Evolutionary conservation across 2,113 vertebrate species (phyloP).

Genomic region (Steatornis caripensis): DNA sequence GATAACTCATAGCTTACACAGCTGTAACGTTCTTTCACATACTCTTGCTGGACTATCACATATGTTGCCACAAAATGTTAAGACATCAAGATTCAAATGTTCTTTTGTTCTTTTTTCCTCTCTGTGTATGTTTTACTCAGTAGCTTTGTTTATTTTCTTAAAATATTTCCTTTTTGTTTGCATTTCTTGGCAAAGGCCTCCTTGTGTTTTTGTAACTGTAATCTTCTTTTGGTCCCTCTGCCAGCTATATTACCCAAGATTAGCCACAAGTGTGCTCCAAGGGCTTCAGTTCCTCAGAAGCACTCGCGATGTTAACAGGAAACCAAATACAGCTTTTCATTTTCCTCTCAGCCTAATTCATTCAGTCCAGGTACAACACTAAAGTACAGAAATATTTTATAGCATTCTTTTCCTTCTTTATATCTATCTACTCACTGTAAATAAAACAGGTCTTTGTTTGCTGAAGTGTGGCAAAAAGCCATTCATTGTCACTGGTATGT

Average conservation of each 20-base stretch:
- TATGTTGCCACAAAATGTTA: conserved; percentile 66
- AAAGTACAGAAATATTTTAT: background rate
- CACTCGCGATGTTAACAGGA: background rate
- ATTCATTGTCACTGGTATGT: background rate
- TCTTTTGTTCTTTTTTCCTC: conserved; percentile 74
- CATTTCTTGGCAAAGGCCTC: conserved; percentile 66
- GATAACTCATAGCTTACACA: conserved; percentile 64
- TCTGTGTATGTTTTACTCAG: conserved; percentile 71
- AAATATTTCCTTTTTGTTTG: conserved; percentile 76
- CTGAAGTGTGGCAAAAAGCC: background rate
- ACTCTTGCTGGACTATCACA: conserved; percentile 39
- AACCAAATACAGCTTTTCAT: conserved; percentile 8
- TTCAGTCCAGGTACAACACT: background rate
- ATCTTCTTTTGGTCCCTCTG: conserved; percentile 58
- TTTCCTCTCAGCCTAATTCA: background rate
- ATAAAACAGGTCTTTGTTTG: background rate
- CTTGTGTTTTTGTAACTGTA: conserved; percentile 54
- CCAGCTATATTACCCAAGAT: conserved; percentile 38
- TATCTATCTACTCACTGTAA: background rate
- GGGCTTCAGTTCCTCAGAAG: conserved; percentile 2
- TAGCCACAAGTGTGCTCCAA: background rate
- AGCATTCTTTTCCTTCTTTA: background rate
- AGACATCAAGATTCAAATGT: conserved; percentile 72
- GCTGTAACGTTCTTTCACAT: conserved; percentile 59
- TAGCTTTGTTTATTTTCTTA: conserved; percentile 79